These are phyloP conservation scores for Seladonia tumulorum DNA, from an alignment of 2,888 invertebrate genomes.

Conservation along the genomic window DNA sequence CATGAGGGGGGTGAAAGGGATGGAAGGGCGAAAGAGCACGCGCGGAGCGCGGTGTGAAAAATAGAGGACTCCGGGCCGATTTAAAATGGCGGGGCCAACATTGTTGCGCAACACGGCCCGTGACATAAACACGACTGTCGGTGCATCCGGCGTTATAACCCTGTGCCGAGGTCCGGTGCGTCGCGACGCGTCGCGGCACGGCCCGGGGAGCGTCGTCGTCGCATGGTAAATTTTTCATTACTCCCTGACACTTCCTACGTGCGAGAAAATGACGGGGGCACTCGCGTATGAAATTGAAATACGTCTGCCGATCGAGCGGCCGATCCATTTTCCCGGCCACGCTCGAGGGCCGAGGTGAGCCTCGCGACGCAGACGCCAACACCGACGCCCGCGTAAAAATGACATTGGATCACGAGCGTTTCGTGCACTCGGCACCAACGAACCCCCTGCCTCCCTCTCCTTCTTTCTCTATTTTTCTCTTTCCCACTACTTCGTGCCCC, in stretches of 20 bases:
- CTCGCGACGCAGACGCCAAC: conserved; percentile 32
- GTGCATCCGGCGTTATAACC: conserved; percentile 27
- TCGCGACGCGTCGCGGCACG: neutral
- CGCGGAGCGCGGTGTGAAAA: conserved; percentile 23
- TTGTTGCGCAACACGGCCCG: conserved; percentile 23
- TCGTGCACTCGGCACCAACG: conserved; percentile 42
- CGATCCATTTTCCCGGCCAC: conserved; percentile 69
- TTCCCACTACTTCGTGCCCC: neutral
- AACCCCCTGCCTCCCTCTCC: neutral
- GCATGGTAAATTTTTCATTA: conserved; percentile 80
- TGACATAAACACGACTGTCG: conserved; percentile 42
- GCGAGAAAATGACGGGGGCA: conserved; percentile 75
- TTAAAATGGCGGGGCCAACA: conserved; percentile 41
- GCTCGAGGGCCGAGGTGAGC: conserved; percentile 38
- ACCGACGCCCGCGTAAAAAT: conserved; percentile 55
- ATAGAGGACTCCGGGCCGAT: conserved; percentile 1
- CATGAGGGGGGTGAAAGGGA: neutral
- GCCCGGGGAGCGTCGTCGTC: conserved; percentile 30
- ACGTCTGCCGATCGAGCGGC: conserved; percentile 75
- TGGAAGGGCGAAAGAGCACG: neutral
- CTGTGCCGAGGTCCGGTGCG: neutral
- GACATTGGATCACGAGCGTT: conserved; percentile 62
- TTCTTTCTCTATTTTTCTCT: neutral
- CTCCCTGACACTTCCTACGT: conserved; percentile 75
- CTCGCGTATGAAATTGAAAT: conserved; percentile 81